Base-by-base conservation (phyloP, 2,113 vertebrate genomes). In the Macaca mulatta region DNA sequence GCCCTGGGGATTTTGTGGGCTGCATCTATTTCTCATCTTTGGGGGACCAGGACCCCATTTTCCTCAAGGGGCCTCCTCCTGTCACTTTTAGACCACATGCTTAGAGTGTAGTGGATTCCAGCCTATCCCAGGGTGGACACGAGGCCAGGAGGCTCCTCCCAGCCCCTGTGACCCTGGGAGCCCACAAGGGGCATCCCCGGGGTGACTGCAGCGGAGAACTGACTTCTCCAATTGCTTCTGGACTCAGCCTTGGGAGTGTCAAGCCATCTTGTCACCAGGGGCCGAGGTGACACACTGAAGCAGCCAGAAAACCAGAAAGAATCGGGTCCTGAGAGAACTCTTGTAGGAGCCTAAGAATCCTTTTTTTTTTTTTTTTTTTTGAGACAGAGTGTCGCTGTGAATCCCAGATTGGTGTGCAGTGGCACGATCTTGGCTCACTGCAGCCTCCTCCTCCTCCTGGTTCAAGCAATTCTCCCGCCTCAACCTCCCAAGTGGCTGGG, bases 261-360 rank as follows among this genome's bases (percentile, higher is more conserved):
- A 55, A 18, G 67, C 43, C 75, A 12, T 32, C 64, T 87, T 64
- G 23, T 75, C 45, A 32, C n/a, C 11, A 74, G 11, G 61, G 43
- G 2, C 61, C 4, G 45, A 27, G 50, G 2, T 0, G 12, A 75
- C 8, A 18, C 18, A 20, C 1, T 5, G 52, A 22, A 55, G 27
- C 35, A 45, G 22, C 57, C 6, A 0, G 0, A 22, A 74, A 64
- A 80, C 40, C 27, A 0, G 4, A 1, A 43, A 69, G 72, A 79
- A 22, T 10, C 20, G 14, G 18, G 67, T 64, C 55, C 55, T 17
- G 13, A 8, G 13, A 52, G 43, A 30, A 2, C 72, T 61, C 13
- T n/a, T 22, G n/a, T 5, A 2, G 11, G 23, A 95, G 23, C 67
- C 75, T 1, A 17, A 64, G 61, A 64, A 64, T 64, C 27, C 30